Conservation (phyloP, 1,140 invertebrate genomes). For the Aphelenchoides fujianensis region DNA sequence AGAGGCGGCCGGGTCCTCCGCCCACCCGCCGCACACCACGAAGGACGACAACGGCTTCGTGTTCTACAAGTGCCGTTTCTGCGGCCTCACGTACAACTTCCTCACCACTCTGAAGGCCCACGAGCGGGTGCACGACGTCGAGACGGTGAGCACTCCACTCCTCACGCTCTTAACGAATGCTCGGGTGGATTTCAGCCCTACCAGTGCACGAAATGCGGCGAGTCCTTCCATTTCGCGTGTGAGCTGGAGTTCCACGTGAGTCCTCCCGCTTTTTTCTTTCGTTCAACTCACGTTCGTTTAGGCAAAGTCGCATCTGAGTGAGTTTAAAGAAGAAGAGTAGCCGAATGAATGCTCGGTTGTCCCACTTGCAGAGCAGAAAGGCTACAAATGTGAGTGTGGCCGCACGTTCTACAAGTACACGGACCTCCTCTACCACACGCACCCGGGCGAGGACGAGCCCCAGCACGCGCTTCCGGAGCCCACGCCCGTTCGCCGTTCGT, state of each 20-base stretch:
- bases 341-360: conserved; percentile 19
- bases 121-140: conserved; percentile 59
- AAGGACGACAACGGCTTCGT: conserved; percentile 53
- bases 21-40: conserved; percentile 7
- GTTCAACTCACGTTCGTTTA: no score
- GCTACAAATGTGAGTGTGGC: conserved; percentile 62
- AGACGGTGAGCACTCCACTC: conserved; percentile 29
- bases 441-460: conserved; percentile 52
- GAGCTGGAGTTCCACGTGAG: conserved; percentile 61
- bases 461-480: conserved; percentile 24
- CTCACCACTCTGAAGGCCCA: conserved; percentile 62
- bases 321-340: conserved; percentile 11
- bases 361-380: conserved; percentile 52
- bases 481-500: conserved; percentile 8
- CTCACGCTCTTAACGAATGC: not conserved
- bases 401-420: conserved; percentile 60
- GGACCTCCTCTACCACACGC: conserved; percentile 60
- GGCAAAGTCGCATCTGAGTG: conserved; percentile 52
- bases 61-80: conserved; percentile 61
- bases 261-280: no score
- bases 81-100: conserved; percentile 61
- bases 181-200: conserved; percentile 52
- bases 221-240: conserved; percentile 60
- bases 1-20: not conserved
- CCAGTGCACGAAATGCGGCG: conserved; percentile 56